A percentile compares a stretch with the other conserved stretches of the same genome.
Conservation (phyloP, 2,888 invertebrate species). For the Copidosoma aretas region DNA sequence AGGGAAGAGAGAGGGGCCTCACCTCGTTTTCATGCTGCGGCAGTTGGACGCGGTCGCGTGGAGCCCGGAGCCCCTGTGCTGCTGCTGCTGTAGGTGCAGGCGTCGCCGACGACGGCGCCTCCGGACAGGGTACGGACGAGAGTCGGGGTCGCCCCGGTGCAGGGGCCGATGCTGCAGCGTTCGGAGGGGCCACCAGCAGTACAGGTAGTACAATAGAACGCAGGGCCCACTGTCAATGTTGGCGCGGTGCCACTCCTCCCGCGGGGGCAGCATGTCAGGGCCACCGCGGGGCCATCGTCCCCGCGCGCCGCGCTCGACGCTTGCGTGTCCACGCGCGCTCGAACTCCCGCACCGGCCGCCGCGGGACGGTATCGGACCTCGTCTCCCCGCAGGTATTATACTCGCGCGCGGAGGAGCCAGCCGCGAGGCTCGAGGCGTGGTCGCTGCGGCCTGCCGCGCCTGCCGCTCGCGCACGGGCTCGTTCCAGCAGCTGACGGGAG, state of each 20-base stretch:
- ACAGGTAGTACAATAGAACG: constrained; percentile 13
- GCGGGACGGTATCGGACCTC: no score
- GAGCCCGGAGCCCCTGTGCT: no score
- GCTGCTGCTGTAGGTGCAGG: background rate
- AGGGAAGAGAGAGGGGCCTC: constrained; percentile 5
- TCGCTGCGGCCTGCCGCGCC: constrained; percentile 14
- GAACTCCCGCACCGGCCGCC: no score
- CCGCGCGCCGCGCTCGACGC: constrained; percentile 9
- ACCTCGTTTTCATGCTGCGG: constrained; percentile 40
- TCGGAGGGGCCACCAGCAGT: no score
- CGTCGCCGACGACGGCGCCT: constrained; percentile 31
- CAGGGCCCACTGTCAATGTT: no score
- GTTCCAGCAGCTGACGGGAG: constrained; percentile 54
- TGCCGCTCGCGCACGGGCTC: constrained; percentile 45
- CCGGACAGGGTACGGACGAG: constrained; percentile 29
- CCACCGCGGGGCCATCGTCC: no score
- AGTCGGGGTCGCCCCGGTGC: constrained; percentile 19
- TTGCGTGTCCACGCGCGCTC: background rate
- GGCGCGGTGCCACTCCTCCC: no score
- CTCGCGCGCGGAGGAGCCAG: background rate
- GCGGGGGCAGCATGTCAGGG: no score
- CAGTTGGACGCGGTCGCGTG: constrained; percentile 4
- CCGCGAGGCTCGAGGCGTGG: constrained; percentile 10
- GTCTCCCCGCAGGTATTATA: no score
- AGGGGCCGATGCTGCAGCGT: background rate